Evolutionary conservation across 2,113 vertebrate genomes (phyloP), one percentile per base, ranked within the genome.

Genomic region (Reinhardtius hippoglossoides): DNA sequence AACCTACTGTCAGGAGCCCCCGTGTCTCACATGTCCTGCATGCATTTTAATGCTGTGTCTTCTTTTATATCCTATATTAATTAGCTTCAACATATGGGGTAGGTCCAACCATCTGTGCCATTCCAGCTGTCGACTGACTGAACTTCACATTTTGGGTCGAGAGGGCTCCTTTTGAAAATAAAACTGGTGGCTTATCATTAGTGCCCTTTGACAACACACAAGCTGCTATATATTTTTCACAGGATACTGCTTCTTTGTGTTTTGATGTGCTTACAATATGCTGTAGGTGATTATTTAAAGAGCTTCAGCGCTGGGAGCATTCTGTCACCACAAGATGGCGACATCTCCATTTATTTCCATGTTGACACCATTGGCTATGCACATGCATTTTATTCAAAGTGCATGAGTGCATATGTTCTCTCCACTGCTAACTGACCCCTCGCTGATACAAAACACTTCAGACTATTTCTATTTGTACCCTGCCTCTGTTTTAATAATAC

Each of bases 321-420:
- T 56, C 0, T 26, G 5, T 9, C 0, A n/a, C 91, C 92, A 93
- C 87, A 83, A 91, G 92, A 91, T 91, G 91, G 91, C 83, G 16
- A 81, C 82, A 74, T 87, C 62, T 68, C 27, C 91, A 79, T 82
- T 73, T 57, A 35, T 54, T 69, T 71, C 69, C 24, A 61, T n/a
- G 8, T 16, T 56, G 23, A 72, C 62, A 61, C 8, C 44, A 44
- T 14, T 23, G 40, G 15, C 58, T 26, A 18, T 37, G 46, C 26
- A n/a, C n/a, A 18, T 50, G 44, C 48, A 31, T 10, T 10, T n/a
- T 48, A 31, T 24, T 61, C 63, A 71, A 57, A 20, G 18, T 4
- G 23, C 37, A 65, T 24, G 62, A 44, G 31, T 48, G 59, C 31
- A 13, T 40, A 67, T 68, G 18, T 44, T 74, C 20, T 44, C 26